Percentiles rank a stretch among this genome's conserved stretches.
phyloP scores from a whole-genome alignment of 2,113 vertebrate genomes.

The Myiopsitta monachus region DNA sequence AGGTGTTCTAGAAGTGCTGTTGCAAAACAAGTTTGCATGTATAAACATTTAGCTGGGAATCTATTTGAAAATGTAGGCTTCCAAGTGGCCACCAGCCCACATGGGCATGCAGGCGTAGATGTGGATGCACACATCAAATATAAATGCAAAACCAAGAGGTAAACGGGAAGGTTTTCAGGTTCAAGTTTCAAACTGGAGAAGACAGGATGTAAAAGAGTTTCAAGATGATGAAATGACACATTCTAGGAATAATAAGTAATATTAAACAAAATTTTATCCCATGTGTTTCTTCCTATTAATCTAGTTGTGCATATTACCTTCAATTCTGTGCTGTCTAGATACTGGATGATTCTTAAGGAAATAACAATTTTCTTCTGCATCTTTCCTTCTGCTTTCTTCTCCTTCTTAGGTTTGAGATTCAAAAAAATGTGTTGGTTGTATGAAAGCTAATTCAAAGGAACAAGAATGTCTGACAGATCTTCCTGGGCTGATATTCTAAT shows the following conservation, averaged over 20 bases:
- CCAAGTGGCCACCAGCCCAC: background rate
- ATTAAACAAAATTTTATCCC: background rate
- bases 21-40: background rate
- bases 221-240: background rate
- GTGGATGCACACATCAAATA: background rate
- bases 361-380: fast-evolving
- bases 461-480: background rate
- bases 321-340: background rate
- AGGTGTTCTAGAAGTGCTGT: background rate
- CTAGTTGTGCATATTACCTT: background rate
- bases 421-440: background rate
- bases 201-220: background rate
- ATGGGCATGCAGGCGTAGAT: background rate
- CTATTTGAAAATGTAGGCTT: background rate
- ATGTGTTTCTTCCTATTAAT: background rate
- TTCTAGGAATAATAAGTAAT: background rate
- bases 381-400: background rate
- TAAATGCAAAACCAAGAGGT: background rate
- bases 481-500: background rate
- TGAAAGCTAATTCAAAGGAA: background rate
- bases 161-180: background rate
- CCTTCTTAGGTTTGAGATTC: background rate
- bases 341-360: background rate
- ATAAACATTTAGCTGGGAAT: background rate
- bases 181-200: background rate